Evolutionary conservation across 1,140 invertebrate genomes (phyloP).

Genomic region (Xylocopa sonorina): DNA sequence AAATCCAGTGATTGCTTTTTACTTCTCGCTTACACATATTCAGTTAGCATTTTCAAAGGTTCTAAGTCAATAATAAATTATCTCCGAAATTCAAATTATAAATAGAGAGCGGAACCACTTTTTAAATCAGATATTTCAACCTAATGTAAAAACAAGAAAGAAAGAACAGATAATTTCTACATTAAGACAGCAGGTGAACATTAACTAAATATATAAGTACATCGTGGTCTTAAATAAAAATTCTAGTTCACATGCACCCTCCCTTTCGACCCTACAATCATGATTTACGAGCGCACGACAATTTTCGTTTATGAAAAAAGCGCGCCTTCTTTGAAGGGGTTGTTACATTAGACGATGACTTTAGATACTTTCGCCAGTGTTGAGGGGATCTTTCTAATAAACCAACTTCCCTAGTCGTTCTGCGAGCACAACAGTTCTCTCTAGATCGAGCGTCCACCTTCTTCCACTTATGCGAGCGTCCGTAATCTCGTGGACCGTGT

Average conservation of each 20-base stretch:
- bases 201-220: not conserved
- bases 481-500: not conserved
- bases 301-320: conserved; percentile 25
- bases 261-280: too few relatives aligned
- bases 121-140: too few relatives aligned
- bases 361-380: not conserved
- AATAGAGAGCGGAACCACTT: too few relatives aligned
- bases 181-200: not conserved
- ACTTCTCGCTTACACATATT: too few relatives aligned
- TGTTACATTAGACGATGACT: not conserved
- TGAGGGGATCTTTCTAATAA: conserved; percentile 23
- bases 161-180: not conserved
- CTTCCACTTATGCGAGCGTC: too few relatives aligned
- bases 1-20: too few relatives aligned
- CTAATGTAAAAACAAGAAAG: too few relatives aligned
- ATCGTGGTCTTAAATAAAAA: not conserved
- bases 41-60: too few relatives aligned
- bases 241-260: not conserved
- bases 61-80: too few relatives aligned
- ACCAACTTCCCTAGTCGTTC: conserved; percentile 24
- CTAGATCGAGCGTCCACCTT: not conserved
- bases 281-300: conserved; percentile 1
- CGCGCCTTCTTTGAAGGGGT: conserved; percentile 1
- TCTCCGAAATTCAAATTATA: too few relatives aligned
- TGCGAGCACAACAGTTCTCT: not conserved